These are phyloP conservation scores for Hoplostethus mediterraneus DNA, from an alignment of 2,797 vertebrate genomes.

Conservation along the genomic window DNA sequence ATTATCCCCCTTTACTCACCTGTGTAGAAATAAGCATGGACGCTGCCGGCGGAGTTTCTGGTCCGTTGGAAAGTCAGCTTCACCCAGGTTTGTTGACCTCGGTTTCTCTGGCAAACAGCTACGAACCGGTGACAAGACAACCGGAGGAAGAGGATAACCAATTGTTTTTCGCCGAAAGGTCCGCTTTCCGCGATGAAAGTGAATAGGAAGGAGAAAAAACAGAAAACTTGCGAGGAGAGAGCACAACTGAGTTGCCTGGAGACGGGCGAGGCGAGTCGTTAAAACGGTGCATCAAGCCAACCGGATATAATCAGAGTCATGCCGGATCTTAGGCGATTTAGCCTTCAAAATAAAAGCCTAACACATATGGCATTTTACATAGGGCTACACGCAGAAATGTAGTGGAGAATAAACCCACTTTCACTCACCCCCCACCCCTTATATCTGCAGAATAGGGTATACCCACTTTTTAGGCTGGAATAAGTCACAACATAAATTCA, in stretches of 20 bases:
- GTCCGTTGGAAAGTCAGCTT: conserved; percentile 26
- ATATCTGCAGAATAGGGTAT: no score
- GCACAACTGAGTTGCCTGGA: neutral
- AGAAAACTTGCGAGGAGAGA: conserved; percentile 24
- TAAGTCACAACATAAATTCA: no score
- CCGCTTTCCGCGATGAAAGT: neutral
- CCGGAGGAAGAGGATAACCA: accelerated
- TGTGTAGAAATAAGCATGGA: conserved; percentile 45
- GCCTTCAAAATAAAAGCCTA: conserved; percentile 45
- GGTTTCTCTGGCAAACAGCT: no score
- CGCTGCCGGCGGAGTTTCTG: conserved; percentile 35
- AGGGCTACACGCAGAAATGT: no score
- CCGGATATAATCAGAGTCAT: accelerated
- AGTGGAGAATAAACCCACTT: no score
- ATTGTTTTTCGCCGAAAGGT: neutral
- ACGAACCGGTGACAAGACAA: accelerated
- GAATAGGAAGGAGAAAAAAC: conserved; percentile 3
- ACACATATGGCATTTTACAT: no score
- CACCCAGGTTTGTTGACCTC: conserved; percentile 5
- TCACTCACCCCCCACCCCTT: no score
- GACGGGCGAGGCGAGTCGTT: conserved; percentile 3
- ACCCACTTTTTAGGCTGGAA: no score
- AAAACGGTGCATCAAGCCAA: conserved; percentile 28
- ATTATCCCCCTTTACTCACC: conserved; percentile 34
- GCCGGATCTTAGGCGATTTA: neutral